A percentile compares a stretch with the other conserved stretches of the same genome.
phyloP scores from a whole-genome alignment of 2,113 vertebrate genomes.

The Xyrauchen texanus region DNA sequence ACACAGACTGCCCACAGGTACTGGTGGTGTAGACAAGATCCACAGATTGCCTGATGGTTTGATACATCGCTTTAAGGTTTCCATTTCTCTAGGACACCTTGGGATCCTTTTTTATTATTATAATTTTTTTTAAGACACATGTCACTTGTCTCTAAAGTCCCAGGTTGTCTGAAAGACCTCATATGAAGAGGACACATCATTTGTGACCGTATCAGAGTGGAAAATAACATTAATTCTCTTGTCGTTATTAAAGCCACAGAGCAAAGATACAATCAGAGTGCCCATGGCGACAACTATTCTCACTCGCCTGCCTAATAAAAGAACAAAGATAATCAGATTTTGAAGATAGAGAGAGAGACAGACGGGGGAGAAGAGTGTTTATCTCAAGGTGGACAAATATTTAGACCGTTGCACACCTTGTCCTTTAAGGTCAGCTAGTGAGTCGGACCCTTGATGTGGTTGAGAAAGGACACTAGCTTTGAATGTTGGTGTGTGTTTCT shows the following conservation, averaged over 20 bases:
- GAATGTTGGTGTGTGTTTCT: neutral
- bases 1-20: neutral
- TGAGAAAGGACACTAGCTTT: conserved; percentile 4
- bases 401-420: conserved; percentile 36
- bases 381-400: conserved; percentile 39
- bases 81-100: neutral
- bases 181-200: conserved; percentile 3
- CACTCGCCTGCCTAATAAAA: conserved; percentile 36
- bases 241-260: conserved; percentile 38
- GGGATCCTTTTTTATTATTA: no score
- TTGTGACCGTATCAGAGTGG: conserved; percentile 28
- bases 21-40: neutral
- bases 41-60: neutral
- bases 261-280: conserved; percentile 40
- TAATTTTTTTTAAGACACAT: neutral
- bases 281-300: conserved; percentile 37
- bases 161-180: neutral
- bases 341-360: conserved; percentile 20
- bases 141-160: neutral
- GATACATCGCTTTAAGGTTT: neutral
- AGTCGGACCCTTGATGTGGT: conserved; percentile 32
- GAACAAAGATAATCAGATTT: conserved; percentile 31
- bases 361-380: conserved; percentile 17
- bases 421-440: conserved; percentile 28
- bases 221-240: conserved; percentile 37